A percentile compares a stretch with the other conserved stretches of the same genome.
Evolutionary conservation across 2,888 invertebrate species (phyloP).

Genomic region (Dinocampus coccinellae): DNA sequence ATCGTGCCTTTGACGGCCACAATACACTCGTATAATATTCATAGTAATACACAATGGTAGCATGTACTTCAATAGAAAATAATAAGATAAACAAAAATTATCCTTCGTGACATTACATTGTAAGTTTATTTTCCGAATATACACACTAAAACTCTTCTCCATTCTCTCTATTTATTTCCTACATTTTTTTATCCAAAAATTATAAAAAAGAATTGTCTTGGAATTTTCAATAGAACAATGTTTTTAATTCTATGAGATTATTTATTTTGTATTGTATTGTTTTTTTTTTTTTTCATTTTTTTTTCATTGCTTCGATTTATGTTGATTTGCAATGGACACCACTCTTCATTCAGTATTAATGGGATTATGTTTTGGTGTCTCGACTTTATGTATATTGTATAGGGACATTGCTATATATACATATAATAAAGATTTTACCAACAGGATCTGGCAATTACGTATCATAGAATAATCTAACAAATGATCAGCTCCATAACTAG

Average conservation of each 20-base stretch:
- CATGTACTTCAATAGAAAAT: conserved; percentile 8
- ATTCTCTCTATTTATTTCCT: conserved; percentile 24
- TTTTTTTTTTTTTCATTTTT: conserved; percentile 16
- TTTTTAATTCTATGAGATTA: conserved; percentile 9
- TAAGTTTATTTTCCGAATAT: conserved; percentile 49
- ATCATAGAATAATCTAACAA: conserved; percentile 56
- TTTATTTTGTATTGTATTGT: conserved; percentile 5
- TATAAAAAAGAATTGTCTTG: conserved; percentile 26
- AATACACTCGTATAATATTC: not conserved
- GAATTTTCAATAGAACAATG: conserved; percentile 27
- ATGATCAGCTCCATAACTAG: conserved; percentile 61
- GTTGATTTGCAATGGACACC: conserved; percentile 32
- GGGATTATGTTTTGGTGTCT: conserved; percentile 17
- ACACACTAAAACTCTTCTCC: conserved; percentile 44
- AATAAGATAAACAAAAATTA: conserved; percentile 37
- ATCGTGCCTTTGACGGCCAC: too few species aligned
- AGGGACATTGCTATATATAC: conserved; percentile 65
- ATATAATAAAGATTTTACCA: conserved; percentile 58
- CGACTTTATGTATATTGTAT: conserved; percentile 33
- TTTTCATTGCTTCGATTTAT: conserved; percentile 3
- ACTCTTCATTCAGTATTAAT: conserved; percentile 19
- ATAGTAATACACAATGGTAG: not conserved
- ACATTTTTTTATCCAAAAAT: conserved; percentile 42
- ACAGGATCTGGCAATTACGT: conserved; percentile 67
- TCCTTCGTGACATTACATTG: conserved; percentile 43